Conservation (phyloP, 2,888 invertebrate species). For the Portevinia maculata region DNA sequence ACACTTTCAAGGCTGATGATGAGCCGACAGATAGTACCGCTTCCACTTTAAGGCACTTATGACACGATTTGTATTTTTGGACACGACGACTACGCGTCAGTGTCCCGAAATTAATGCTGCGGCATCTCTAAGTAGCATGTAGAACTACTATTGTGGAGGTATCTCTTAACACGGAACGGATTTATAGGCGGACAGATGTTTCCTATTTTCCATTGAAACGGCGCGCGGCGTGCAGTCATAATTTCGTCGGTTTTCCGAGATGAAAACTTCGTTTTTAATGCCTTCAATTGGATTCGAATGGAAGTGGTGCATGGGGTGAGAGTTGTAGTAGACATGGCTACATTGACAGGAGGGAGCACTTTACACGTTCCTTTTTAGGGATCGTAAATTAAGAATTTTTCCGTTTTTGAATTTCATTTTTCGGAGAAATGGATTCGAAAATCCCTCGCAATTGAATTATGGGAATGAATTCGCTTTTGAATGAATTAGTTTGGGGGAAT, state of each 20-base stretch:
- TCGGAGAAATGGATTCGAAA: conserved; percentile 50
- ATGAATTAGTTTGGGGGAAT: conserved; percentile 38
- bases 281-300: conserved; percentile 45
- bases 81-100: conserved; percentile 34
- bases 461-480: conserved; percentile 57
- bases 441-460: conserved; percentile 61
- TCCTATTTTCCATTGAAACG: conserved; percentile 62
- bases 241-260: conserved; percentile 42
- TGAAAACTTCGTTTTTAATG: conserved; percentile 61
- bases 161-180: conserved; percentile 56
- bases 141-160: conserved; percentile 15
- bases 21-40: conserved; percentile 1
- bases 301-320: conserved; percentile 33
- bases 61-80: conserved; percentile 68
- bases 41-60: conserved; percentile 41
- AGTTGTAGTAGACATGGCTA: conserved; percentile 6
- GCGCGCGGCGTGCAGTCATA: conserved; percentile 47
- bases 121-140: conserved; percentile 60
- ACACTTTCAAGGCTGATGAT: conserved; percentile 65
- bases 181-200: conserved; percentile 71
- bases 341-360: conserved; percentile 20
- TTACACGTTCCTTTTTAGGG: conserved; percentile 42
- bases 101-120: conserved; percentile 42
- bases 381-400: conserved; percentile 66
- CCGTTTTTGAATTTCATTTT: conserved; percentile 64